These are phyloP conservation scores for Taurulus bubalis DNA, from an alignment of 2,113 vertebrate species.

Conservation along the genomic window DNA sequence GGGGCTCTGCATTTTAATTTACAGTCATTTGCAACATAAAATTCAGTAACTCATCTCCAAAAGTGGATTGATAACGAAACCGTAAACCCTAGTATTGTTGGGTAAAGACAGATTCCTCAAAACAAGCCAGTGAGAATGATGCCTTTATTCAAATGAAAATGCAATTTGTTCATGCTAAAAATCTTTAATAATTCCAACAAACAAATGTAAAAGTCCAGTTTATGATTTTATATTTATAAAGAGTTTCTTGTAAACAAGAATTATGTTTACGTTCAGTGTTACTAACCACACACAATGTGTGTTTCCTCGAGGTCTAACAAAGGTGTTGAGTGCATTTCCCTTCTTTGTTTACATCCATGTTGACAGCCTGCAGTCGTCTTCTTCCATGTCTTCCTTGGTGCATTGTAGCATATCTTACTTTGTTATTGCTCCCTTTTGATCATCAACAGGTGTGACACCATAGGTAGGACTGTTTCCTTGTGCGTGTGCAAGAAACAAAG, in stretches of 20 bases:
- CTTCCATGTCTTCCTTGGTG: neutral
- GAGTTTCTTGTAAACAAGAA: neutral
- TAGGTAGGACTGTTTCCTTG: neutral
- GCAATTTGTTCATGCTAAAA: no score
- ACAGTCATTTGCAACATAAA: neutral
- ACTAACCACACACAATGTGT: neutral
- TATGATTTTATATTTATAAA: no score
- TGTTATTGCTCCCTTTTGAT: neutral
- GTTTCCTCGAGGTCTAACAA: neutral
- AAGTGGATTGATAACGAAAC: neutral
- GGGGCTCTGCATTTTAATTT: neutral
- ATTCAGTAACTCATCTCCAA: neutral
- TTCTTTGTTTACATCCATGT: neutral
- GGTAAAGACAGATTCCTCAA: neutral
- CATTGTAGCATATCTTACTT: neutral
- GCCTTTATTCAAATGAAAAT: no score
- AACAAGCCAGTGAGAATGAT: no score
- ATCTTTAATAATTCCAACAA: no score
- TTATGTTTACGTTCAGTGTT: neutral
- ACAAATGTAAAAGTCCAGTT: no score
- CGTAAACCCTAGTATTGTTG: neutral
- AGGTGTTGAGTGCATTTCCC: neutral
- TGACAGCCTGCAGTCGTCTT: neutral
- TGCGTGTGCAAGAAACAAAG: neutral
- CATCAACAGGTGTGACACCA: neutral